These are phyloP conservation scores for Equus przewalskii DNA, from an alignment of 2,113 vertebrate genomes.

Conservation along the genomic window DNA sequence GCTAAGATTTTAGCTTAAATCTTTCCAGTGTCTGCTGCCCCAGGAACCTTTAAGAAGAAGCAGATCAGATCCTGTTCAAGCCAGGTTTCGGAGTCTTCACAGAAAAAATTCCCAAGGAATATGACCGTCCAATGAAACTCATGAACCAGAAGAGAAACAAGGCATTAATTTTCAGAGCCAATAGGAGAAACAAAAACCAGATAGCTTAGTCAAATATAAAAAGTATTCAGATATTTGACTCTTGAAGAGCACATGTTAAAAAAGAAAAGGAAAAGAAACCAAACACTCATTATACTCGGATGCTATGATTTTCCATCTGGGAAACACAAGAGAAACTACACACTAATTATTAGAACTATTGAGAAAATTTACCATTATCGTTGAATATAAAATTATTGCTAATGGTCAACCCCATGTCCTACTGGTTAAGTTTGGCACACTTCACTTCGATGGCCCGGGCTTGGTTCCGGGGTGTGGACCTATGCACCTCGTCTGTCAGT, in stretches of 20 bases:
- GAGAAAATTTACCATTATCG: neutral
- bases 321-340: neutral
- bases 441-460: too few relatives aligned
- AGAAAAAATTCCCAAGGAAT: neutral
- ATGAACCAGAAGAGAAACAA: neutral
- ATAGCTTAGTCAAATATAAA: neutral
- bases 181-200: neutral
- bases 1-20: neutral
- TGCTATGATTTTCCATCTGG: neutral
- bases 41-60: neutral
- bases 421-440: too few relatives aligned
- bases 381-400: neutral
- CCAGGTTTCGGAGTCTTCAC: neutral
- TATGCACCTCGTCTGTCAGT: too few relatives aligned
- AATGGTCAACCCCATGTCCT: too few relatives aligned
- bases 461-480: too few relatives aligned
- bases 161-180: neutral
- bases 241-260: neutral
- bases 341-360: neutral
- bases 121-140: neutral
- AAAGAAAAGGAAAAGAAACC: slow-evolving; percentile 3
- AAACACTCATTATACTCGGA: neutral
- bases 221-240: slow-evolving; percentile 1
- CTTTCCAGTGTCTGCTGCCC: neutral
- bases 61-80: neutral